These are phyloP conservation scores for Heliconius cydno DNA, from an alignment of 2,888 invertebrate genomes.

Conservation along the genomic window DNA sequence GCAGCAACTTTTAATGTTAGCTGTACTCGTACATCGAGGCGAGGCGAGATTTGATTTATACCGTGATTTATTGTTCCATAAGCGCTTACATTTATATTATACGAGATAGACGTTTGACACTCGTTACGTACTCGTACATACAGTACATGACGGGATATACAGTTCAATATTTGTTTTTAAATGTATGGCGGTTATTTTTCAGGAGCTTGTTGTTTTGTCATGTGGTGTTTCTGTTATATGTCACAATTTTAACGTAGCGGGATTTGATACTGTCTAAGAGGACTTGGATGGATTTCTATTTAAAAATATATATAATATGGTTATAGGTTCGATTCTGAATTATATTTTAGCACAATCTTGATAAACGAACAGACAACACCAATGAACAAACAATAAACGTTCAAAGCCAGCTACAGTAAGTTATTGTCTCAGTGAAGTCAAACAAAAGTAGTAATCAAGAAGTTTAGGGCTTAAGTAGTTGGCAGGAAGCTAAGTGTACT, in stretches of 20 bases:
- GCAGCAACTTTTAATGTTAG: conserved; percentile 60
- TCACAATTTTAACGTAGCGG: too few relatives aligned
- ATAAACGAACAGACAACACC: background rate
- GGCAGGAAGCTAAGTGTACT: conserved; percentile 21
- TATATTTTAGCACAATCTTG: too few relatives aligned
- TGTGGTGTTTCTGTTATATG: too few relatives aligned
- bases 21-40: conserved; percentile 49
- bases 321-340: too few relatives aligned
- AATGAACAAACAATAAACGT: background rate
- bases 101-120: conserved; percentile 27
- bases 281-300: too few relatives aligned
- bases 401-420: background rate
- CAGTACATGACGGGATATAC: too few relatives aligned
- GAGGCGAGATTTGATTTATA: conserved; percentile 50
- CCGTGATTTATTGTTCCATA: conserved; percentile 58
- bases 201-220: background rate
- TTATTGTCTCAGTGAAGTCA: conserved; percentile 19
- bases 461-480: conserved; percentile 21
- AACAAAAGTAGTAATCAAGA: conserved; percentile 19
- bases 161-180: conserved; percentile 12
- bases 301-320: too few relatives aligned
- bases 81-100: conserved; percentile 47
- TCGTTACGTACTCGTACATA: background rate
- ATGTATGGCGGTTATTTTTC: conserved; percentile 3
- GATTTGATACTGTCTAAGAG: too few relatives aligned